phyloP scores from a whole-genome alignment of 2,888 invertebrate species.

The Dusona sp. region DNA sequence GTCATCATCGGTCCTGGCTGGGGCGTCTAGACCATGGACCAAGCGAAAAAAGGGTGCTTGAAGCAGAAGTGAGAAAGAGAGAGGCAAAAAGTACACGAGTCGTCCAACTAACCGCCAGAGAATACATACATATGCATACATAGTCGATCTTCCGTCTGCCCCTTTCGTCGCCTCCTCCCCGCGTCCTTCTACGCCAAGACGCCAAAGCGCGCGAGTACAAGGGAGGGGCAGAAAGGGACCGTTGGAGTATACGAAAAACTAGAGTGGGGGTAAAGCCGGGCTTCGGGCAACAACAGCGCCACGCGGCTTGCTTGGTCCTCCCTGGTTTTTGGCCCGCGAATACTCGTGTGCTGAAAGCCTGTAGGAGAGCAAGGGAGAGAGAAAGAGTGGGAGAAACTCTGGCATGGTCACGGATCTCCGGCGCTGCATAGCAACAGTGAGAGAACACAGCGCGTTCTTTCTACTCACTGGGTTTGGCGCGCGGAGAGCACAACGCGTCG shows the following conservation, averaged over 20 bases:
- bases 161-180: neutral
- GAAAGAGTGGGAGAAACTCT: slow-evolving; percentile 40
- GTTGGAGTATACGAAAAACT: slow-evolving; percentile 41
- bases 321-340: slow-evolving; percentile 79
- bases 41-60: slow-evolving; percentile 41
- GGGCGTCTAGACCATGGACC: slow-evolving; percentile 61
- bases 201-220: slow-evolving; percentile 42
- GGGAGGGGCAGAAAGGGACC: slow-evolving; percentile 46
- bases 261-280: slow-evolving; percentile 4
- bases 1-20: slow-evolving; percentile 73
- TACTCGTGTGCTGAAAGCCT: slow-evolving; percentile 73
- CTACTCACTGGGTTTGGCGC: slow-evolving; percentile 53
- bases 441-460: slow-evolving; percentile 73
- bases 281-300: slow-evolving; percentile 56
- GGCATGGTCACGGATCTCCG: slow-evolving; percentile 69
- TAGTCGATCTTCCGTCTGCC: slow-evolving; percentile 12
- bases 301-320: slow-evolving; percentile 71
- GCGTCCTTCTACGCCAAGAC: neutral
- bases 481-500: slow-evolving; percentile 66
- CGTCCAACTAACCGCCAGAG: slow-evolving; percentile 20
- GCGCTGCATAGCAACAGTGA: slow-evolving; percentile 83
- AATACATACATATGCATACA: slow-evolving; percentile 16
- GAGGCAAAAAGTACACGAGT: slow-evolving; percentile 18
- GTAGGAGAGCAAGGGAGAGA: slow-evolving; percentile 21
- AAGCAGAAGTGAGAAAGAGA: slow-evolving; percentile 29